Conservation (phyloP, 1,140 invertebrate genomes). For the Oedothorax gibbosus region DNA sequence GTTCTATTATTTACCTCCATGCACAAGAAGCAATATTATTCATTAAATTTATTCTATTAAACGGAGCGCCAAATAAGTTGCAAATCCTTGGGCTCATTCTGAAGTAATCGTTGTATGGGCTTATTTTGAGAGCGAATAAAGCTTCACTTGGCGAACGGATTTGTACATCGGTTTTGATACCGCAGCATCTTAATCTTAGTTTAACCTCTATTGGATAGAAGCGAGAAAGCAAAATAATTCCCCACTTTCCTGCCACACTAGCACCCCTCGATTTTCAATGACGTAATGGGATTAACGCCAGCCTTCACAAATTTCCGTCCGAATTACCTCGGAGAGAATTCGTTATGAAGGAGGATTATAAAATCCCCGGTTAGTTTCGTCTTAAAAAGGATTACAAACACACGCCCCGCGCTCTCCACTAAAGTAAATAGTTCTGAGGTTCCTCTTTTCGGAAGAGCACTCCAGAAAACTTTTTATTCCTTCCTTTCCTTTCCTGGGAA, state of each 20-base stretch:
- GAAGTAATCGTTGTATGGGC: too few species aligned
- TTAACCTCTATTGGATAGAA: neutral
- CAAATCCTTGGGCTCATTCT: too few species aligned
- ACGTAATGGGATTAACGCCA: slow-evolving; percentile 48
- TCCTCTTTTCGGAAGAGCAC: neutral
- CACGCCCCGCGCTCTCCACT: neutral
- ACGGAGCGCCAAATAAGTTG: too few species aligned
- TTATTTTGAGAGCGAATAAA: too few species aligned
- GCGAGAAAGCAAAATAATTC: slow-evolving; percentile 45
- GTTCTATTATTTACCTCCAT: too few species aligned
- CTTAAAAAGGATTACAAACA: slow-evolving; percentile 42
- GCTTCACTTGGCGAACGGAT: too few species aligned
- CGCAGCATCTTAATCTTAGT: too few species aligned
- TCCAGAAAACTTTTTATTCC: neutral
- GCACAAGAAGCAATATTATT: too few species aligned
- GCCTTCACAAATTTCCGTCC: slow-evolving; percentile 30
- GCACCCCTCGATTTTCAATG: slow-evolving; percentile 34
- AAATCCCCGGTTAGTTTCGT: slow-evolving; percentile 49
- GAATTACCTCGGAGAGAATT: slow-evolving; percentile 38
- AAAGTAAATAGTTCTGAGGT: slow-evolving; percentile 37
- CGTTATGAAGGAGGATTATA: slow-evolving; percentile 55
- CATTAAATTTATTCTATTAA: too few species aligned
- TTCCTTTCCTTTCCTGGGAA: slow-evolving; percentile 13
- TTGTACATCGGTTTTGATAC: too few species aligned
- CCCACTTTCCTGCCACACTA: slow-evolving; percentile 14